Evolutionary conservation across 2,113 vertebrate species (phyloP).

Genomic region (Ceyx cyanopectus): DNA sequence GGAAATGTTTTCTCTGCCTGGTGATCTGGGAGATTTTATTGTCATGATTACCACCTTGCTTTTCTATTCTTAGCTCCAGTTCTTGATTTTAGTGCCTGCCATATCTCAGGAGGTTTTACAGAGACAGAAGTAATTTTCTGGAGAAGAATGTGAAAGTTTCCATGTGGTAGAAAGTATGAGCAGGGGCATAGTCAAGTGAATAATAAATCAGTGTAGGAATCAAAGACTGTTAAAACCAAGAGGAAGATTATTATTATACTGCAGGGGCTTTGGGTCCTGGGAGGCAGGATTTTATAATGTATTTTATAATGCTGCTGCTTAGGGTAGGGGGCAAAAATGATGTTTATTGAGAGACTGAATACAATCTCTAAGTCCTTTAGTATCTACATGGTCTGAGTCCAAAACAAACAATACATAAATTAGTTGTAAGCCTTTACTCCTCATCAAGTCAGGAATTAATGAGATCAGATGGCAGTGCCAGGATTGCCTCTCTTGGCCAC

Average conservation of each 20-base stretch:
- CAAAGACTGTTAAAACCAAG: background rate
- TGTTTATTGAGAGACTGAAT: background rate
- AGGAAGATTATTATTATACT: background rate
- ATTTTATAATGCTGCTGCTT: background rate
- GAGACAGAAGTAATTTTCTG: conserved; percentile 52
- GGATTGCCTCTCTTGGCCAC: background rate
- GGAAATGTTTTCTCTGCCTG: conserved; percentile 52
- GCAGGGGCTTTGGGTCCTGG: background rate
- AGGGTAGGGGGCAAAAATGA: background rate
- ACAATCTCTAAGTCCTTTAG: background rate
- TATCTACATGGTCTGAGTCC: background rate
- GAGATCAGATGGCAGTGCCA: background rate
- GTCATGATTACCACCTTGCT: conserved; percentile 42
- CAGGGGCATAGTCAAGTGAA: background rate
- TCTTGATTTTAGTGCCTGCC: conserved; percentile 42
- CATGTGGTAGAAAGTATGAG: background rate
- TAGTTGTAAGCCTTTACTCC: background rate
- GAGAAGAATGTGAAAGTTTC: conserved; percentile 19
- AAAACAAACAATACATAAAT: background rate
- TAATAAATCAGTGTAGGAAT: conserved; percentile 15
- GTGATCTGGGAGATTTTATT: conserved; percentile 52
- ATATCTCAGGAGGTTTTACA: conserved; percentile 43
- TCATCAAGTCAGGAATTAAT: background rate
- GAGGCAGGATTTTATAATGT: background rate
- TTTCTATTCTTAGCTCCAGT: conserved; percentile 57